Evolutionary conservation across 1,140 invertebrate species (phyloP).

Genomic region (Anthonomus grandis): DNA sequence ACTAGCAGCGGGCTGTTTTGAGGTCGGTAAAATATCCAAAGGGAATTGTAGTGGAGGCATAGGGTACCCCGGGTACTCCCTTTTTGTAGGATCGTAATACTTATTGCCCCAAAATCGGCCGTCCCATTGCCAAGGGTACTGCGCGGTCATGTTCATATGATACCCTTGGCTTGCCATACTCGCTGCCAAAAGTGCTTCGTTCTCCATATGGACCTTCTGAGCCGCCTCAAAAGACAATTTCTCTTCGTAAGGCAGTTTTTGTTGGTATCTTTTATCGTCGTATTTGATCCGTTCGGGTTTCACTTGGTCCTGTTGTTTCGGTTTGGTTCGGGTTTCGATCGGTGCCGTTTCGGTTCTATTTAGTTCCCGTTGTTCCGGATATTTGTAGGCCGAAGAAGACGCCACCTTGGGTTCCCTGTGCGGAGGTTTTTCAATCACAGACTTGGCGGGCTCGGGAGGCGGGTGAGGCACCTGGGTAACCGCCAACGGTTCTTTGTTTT

Average conservation of each 20-base stretch:
- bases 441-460: too few species aligned
- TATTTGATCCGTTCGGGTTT: constrained; percentile 43
- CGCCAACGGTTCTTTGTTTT: background rate
- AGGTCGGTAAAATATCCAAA: constrained; percentile 42
- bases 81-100: constrained; percentile 42
- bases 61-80: constrained; percentile 39
- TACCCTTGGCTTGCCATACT: constrained; percentile 54
- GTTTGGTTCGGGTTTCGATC: constrained; percentile 41
- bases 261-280: constrained; percentile 36
- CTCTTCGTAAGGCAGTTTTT: constrained; percentile 32
- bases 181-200: constrained; percentile 52
- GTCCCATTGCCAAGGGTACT: constrained; percentile 64
- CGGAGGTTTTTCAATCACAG: constrained; percentile 25
- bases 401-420: constrained; percentile 19
- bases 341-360: constrained; percentile 38
- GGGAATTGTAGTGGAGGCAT: constrained; percentile 39
- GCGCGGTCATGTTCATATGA: constrained; percentile 46
- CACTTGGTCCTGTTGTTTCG: constrained; percentile 44
- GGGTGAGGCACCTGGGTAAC: too few species aligned
- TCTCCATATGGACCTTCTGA: constrained; percentile 43
- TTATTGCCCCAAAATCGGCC: constrained; percentile 46
- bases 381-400: constrained; percentile 29
- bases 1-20: constrained; percentile 40
- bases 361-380: constrained; percentile 29
- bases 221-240: constrained; percentile 37